Percentiles rank a stretch among this genome's conserved stretches.
Conservation (phyloP, 2,113 vertebrate genomes). For the Plecturocebus donacophilus region DNA sequence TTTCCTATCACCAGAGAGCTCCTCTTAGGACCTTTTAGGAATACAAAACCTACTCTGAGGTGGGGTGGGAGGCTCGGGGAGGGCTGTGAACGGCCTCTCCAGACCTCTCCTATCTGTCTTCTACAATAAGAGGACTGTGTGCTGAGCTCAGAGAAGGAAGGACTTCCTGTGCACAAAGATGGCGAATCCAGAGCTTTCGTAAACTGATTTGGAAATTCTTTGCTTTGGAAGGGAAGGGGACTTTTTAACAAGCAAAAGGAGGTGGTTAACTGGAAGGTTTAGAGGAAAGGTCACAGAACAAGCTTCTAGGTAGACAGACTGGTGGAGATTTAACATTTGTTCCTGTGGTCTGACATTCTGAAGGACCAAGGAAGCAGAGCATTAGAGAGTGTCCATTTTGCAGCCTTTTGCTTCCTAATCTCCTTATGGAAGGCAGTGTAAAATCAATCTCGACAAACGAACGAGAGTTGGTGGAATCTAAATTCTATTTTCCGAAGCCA, state of each 20-base stretch:
- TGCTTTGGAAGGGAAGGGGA: conserved; percentile 72
- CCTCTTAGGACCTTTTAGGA: conserved; percentile 49
- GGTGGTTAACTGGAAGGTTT: conserved; percentile 71
- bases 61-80: background rate
- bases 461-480: conserved; percentile 87
- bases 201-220: conserved; percentile 71
- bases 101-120: background rate
- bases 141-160: conserved; percentile 65
- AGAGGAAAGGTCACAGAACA: conserved; percentile 39
- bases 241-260: conserved; percentile 71
- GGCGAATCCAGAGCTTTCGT: conserved; percentile 66
- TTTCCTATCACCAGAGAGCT: background rate
- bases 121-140: background rate
- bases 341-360: conserved; percentile 81
- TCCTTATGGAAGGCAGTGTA: conserved; percentile 88
- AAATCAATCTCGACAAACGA: conserved; percentile 90
- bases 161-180: conserved; percentile 68
- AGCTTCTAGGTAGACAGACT: conserved; percentile 40
- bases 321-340: conserved; percentile 79
- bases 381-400: conserved; percentile 87
- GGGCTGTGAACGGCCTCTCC: background rate
- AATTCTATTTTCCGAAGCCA: conserved; percentile 87
- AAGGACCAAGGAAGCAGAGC: conserved; percentile 83
- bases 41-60: background rate
- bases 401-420: conserved; percentile 89